Conservation (phyloP, 1,140 invertebrate genomes). For the Vanessa tameamea region DNA sequence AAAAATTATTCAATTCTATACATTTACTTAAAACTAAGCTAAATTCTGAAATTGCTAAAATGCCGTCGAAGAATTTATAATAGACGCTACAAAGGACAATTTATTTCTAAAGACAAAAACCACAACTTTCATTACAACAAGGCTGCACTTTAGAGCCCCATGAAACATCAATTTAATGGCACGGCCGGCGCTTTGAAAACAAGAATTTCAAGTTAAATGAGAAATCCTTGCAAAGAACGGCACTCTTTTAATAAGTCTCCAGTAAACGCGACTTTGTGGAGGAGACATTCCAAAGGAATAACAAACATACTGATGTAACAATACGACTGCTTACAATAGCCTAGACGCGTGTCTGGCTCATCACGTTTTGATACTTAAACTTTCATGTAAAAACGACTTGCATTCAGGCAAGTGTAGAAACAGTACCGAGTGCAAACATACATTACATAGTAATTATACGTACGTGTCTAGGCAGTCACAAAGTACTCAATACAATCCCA, state of each 20-base stretch:
- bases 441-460: too few relatives aligned
- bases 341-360: background rate
- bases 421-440: too few relatives aligned
- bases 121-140: slow-evolving; percentile 6
- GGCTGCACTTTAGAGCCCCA: slow-evolving; percentile 1
- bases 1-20: too few relatives aligned
- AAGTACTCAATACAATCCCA: too few relatives aligned
- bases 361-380: background rate
- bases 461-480: too few relatives aligned
- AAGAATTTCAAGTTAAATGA: slow-evolving; percentile 14
- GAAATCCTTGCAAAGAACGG: slow-evolving; percentile 1
- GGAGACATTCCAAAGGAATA: background rate
- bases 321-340: background rate
- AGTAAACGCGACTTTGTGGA: slow-evolving; percentile 4
- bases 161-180: slow-evolving; percentile 10
- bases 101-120: slow-evolving; percentile 4
- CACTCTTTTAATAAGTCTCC: slow-evolving; percentile 3
- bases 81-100: background rate
- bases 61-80: background rate
- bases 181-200: slow-evolving; percentile 5
- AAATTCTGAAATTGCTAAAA: background rate
- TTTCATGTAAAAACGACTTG: background rate
- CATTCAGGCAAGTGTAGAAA: background rate
- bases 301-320: background rate
- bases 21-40: too few relatives aligned